Evolutionary conservation across 2,113 vertebrate species (phyloP).

Genomic region (Cricetomys ansorgei): DNA sequence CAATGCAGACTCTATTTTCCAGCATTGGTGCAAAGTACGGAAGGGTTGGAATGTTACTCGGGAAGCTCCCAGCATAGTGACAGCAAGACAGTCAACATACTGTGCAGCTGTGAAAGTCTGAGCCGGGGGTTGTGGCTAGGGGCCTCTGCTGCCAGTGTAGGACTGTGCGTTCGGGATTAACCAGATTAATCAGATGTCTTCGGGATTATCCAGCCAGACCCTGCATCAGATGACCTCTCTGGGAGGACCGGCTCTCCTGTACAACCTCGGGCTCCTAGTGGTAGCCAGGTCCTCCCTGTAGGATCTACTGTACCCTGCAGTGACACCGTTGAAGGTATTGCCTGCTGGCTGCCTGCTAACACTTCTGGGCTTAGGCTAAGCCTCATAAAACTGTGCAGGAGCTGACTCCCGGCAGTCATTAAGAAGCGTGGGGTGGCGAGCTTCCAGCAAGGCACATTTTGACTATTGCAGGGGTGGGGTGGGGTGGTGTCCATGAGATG

Average conservation of each 20-base stretch:
- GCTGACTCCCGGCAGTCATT: not conserved
- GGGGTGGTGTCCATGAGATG: not conserved
- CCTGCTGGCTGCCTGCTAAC: not conserved
- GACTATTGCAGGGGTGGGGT: not conserved
- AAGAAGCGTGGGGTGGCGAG: not conserved
- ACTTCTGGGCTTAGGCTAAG: not conserved
- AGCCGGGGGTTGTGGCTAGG: not conserved
- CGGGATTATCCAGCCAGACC: not conserved
- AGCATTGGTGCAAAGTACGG: not conserved
- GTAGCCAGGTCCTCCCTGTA: not conserved
- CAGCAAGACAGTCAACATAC: not conserved
- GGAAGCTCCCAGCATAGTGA: not conserved
- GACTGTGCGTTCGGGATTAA: fast-evolving
- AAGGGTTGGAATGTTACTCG: not conserved
- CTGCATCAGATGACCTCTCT: not conserved
- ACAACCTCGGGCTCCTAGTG: not conserved
- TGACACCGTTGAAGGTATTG: not conserved
- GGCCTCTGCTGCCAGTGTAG: not conserved
- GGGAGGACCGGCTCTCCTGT: too few relatives aligned
- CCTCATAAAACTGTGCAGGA: too few relatives aligned
- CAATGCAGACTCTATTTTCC: not conserved
- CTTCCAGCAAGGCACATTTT: not conserved
- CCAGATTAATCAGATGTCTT: too few relatives aligned
- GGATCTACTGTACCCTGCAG: not conserved
- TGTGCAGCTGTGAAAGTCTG: not conserved